Evolutionary conservation across 2,888 invertebrate genomes (phyloP).

Genomic region (Drymonia ruficornis): DNA sequence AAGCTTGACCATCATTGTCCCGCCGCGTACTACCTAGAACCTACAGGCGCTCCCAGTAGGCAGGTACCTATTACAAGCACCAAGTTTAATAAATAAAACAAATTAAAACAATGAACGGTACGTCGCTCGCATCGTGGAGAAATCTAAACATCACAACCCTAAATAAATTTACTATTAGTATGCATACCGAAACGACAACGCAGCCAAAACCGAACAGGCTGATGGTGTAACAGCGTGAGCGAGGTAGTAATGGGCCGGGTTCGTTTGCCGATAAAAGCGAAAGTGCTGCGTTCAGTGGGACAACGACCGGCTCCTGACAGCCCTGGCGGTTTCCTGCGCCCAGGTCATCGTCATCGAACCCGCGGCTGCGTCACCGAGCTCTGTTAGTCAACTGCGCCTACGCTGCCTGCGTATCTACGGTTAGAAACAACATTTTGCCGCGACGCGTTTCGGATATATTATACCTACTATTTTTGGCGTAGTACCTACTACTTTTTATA

Average conservation of each 20-base stretch:
- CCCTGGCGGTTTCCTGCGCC: constrained; percentile 64
- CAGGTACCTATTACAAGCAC: constrained; percentile 20
- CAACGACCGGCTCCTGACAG: constrained; percentile 80
- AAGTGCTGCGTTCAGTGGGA: constrained; percentile 82
- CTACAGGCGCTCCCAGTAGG: no score
- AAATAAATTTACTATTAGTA: constrained; percentile 68
- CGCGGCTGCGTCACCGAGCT: constrained; percentile 39
- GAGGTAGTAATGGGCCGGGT: constrained; percentile 79
- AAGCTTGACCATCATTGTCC: no score
- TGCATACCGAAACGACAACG: constrained; percentile 69
- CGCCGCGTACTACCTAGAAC: no score
- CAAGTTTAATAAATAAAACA: constrained; percentile 43
- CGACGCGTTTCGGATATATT: constrained; percentile 12
- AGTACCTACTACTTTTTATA: no score
- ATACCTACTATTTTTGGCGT: neutral
- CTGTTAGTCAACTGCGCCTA: constrained; percentile 28
- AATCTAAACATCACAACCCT: constrained; percentile 75
- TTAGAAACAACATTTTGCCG: constrained; percentile 12
- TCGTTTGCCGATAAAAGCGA: constrained; percentile 84
- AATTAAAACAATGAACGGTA: constrained; percentile 47
- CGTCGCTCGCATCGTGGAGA: constrained; percentile 54
- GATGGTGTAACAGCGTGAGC: constrained; percentile 80
- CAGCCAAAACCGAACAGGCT: constrained; percentile 69
- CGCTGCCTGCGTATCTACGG: constrained; percentile 13
- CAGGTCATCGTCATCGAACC: constrained; percentile 58